phyloP scores from a whole-genome alignment of 2,797 vertebrate species.

The Hephaestus fuliginosus region DNA sequence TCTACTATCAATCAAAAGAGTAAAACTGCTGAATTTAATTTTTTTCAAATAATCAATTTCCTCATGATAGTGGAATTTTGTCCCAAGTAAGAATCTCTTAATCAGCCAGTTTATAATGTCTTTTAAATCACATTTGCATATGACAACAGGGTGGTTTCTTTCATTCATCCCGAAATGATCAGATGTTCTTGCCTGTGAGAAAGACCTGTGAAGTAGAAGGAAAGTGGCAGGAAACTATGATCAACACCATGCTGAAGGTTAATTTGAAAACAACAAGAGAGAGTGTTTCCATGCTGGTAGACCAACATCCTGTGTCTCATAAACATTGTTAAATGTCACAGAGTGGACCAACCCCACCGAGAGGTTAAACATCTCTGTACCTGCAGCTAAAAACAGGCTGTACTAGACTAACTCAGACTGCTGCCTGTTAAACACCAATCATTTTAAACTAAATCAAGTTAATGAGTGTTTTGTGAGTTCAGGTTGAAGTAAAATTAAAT shows the following conservation, averaged over 20 bases:
- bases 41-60: background rate
- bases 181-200: slow-evolving; percentile 10
- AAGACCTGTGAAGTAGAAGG: slow-evolving; percentile 1
- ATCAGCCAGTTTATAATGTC: too few relatives aligned
- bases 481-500: background rate
- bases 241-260: slow-evolving; percentile 13
- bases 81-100: background rate
- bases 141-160: background rate
- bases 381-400: background rate
- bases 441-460: background rate
- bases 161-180: background rate
- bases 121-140: background rate
- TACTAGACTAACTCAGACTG: slow-evolving; percentile 11
- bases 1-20: background rate
- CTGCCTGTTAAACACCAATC: slow-evolving; percentile 37
- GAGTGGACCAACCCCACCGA: slow-evolving; percentile 21
- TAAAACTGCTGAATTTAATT: background rate
- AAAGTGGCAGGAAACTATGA: background rate
- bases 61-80: background rate
- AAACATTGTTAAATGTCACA: slow-evolving; percentile 55
- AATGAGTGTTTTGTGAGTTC: background rate
- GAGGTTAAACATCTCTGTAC: slow-evolving; percentile 28
- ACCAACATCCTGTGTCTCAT: slow-evolving; percentile 56
- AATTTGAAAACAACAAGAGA: slow-evolving; percentile 6
- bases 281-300: slow-evolving; percentile 54